phyloP scores from a whole-genome alignment of 2,797 vertebrate species.

The Uromys caudimaculatus region DNA sequence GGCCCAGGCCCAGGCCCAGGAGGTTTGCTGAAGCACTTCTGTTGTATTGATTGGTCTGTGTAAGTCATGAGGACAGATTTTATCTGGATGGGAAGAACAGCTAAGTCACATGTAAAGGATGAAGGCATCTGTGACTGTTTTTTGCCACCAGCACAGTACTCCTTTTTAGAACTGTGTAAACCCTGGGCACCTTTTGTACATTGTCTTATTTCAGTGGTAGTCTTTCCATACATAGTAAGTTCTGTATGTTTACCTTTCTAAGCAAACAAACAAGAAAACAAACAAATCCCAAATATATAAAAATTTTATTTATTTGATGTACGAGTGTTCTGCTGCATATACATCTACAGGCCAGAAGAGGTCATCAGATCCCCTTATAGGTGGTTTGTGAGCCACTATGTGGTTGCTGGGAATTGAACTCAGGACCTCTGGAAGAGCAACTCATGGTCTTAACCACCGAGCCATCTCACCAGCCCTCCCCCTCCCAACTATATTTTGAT shows the following conservation, averaged over 20 bases:
- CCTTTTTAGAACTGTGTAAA: background rate
- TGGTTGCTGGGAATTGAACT: too few relatives aligned
- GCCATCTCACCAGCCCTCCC: too few relatives aligned
- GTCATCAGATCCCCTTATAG: too few relatives aligned
- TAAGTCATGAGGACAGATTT: background rate
- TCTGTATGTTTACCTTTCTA: background rate
- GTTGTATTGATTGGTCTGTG: background rate
- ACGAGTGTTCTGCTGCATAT: too few relatives aligned
- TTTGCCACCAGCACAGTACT: background rate
- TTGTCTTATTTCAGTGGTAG: background rate
- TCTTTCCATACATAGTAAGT: background rate
- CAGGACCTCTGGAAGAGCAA: too few relatives aligned
- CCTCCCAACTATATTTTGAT: background rate
- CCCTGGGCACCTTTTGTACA: background rate
- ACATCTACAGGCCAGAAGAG: too few relatives aligned
- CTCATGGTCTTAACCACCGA: too few relatives aligned
- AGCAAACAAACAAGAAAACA: too few relatives aligned
- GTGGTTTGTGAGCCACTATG: too few relatives aligned
- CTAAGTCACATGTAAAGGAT: background rate
- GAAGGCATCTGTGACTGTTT: background rate
- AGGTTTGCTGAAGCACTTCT: background rate
- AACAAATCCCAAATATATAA: background rate
- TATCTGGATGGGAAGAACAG: background rate
- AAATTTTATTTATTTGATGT: too few relatives aligned
- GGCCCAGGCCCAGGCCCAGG: background rate